phyloP scores from a whole-genome alignment of 1,140 invertebrate species.

The Heliconius nattereri region DNA sequence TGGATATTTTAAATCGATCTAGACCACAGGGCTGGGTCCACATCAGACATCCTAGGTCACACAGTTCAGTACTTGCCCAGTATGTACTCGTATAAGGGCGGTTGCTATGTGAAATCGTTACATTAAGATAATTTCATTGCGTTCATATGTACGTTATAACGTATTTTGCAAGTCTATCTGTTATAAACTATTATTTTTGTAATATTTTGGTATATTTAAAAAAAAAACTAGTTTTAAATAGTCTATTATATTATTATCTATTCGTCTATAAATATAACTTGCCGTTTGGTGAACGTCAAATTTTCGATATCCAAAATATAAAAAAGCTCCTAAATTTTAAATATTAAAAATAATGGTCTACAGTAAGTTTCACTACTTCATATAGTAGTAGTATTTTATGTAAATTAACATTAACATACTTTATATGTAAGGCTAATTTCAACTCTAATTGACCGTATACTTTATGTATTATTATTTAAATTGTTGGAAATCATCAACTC shows the following conservation, averaged over 20 bases:
- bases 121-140: background rate
- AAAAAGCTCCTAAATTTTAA: no score
- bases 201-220: no score
- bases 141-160: background rate
- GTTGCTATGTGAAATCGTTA: constrained; percentile 9
- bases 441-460: background rate
- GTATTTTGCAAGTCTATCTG: no score
- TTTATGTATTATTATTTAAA: background rate
- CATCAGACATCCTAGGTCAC: constrained; percentile 42
- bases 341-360: no score
- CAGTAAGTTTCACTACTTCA: no score
- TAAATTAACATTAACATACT: background rate
- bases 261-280: no score
- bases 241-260: no score
- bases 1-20: constrained; percentile 40
- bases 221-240: no score
- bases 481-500: no score
- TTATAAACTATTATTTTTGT: no score
- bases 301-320: no score
- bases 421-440: background rate
- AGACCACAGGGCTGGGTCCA: constrained; percentile 29
- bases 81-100: constrained; percentile 28
- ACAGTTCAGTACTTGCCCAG: constrained; percentile 23
- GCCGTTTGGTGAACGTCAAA: no score
- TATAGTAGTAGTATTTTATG: background rate